Evolutionary conservation across 2,797 vertebrate genomes (phyloP).

Genomic region (Limnodromus scolopaceus): DNA sequence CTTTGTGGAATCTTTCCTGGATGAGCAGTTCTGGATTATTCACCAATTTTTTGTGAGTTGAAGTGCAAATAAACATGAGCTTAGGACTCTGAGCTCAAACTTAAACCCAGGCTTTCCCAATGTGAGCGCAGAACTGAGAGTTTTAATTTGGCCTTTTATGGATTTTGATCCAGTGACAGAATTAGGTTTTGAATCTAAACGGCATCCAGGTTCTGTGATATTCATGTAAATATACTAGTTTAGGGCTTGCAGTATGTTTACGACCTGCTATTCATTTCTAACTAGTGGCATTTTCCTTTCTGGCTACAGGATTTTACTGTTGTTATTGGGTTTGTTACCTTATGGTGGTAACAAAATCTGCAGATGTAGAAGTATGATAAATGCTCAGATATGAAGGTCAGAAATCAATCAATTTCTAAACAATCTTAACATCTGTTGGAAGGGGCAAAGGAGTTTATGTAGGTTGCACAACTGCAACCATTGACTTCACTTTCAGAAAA

Average conservation of each 20-base stretch:
- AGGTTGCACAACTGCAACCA: background rate
- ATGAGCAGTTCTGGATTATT: constrained; percentile 25
- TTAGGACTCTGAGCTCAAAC: background rate
- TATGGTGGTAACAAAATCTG: background rate
- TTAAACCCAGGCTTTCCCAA: background rate
- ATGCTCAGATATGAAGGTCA: background rate
- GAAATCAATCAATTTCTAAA: background rate
- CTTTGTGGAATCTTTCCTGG: constrained; percentile 26
- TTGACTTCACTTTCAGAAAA: background rate
- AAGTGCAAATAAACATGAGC: background rate
- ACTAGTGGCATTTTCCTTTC: background rate
- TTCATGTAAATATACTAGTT: background rate
- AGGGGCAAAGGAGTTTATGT: background rate
- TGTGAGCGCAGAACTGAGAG: background rate
- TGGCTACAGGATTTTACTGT: rapidly evolving
- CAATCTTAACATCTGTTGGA: background rate
- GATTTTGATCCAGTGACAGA: background rate
- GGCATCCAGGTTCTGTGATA: background rate
- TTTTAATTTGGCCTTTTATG: background rate
- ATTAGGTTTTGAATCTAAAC: background rate
- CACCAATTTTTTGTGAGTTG: background rate
- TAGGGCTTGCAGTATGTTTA: background rate
- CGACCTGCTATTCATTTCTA: background rate
- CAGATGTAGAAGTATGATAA: background rate
- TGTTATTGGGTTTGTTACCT: background rate